Base-by-base conservation (phyloP, 2,797 vertebrate species). In the Melopsittacus undulatus region DNA sequence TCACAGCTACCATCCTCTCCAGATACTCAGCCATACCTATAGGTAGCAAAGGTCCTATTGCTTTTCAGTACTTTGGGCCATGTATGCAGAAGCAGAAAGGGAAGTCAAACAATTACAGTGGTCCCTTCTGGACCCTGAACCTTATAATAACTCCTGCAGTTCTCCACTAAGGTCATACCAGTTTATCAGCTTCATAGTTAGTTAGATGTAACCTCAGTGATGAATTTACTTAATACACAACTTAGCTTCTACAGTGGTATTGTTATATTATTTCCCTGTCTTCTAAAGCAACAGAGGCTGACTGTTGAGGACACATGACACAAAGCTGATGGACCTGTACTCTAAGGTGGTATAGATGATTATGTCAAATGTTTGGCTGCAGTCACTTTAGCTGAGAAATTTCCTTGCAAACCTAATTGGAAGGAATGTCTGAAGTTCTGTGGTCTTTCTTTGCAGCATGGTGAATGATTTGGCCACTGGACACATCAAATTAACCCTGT, bases 141-240 rank as follows among this genome's bases (percentile, higher is more conserved):
- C 49, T 0, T 0, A 2, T 16, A 7, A 21, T 9, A 70, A n/a
- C 27, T 48, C 17, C 32, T 76, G 6, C 29, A 36, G 13, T 54
- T 92, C 12, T 10, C 5, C 32, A 56, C 9, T 46, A 23, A 72
- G 34, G 7, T 49, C 46, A 67, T n/a, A 19, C 21, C 3, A 5
- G 7, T 34, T 70, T 81, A 54, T 11, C 56, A 24, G 56, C n/a
- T 85, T 83, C 68, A 52, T 7, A 4, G 6, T 13, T 57, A 23
- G 22, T 24, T 22, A 34, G 56, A 57, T 66, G 46, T 46, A 72
- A 69, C n/a, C 32, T 83, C 34, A 16, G 2, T n/a, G 32, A 32
- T n/a, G 34, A 73, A 83, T 70, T 70, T 43, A 36, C 17, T 66
- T 36, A 17, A 7, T 26, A 16, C 19, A 48, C 15, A 48, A 4